Evolutionary conservation across 2,888 invertebrate genomes (phyloP), one percentile per base, ranked within the genome.

Genomic region (Andrena minutula): DNA sequence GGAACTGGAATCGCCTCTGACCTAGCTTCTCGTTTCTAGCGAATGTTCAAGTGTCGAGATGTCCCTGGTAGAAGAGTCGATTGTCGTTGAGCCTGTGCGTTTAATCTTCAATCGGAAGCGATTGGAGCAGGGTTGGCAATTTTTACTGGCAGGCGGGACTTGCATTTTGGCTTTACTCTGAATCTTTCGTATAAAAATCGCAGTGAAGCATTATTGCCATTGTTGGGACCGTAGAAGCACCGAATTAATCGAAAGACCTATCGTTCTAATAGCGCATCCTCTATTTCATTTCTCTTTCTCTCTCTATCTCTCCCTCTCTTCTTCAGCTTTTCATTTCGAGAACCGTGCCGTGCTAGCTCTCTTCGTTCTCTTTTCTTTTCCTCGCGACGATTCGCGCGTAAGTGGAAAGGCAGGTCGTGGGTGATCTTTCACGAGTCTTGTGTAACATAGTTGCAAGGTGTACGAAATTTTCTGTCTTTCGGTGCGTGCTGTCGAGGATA

Each of bases 121-220:
- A 41, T 23, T 12, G 5, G 7, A 23, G 10, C 2, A 6, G 8
- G 23, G 8, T 20, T 28, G 2, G 16, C n/a, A n/a, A 75, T 79
- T 83, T 83, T 61, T 77, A 83, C 81, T 83, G 88, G 35, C 76
- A 83, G 79, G 81, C 56, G 56, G n/a, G 20, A 60, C 58, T 75
- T 87, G 86, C 88, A 87, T 87, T 87, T 77, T 83, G 81, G 83
- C 86, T 86, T 85, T 58, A 41, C 70, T 68, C 75, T 65, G 35
- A 69, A 68, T 82, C 60, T 60, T 68, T 75, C 65, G 58, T 69
- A 82, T 61, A 75, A 73, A 81, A 79, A n/a, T 75, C 76, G 69
- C 79, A 84, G 73, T 77, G 74, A 56, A 60, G 53, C 23, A 74
- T 72, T 72, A 77, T 76, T 58, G 65, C 53, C 83, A 41, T 65